Conservation (phyloP, 2,888 invertebrate genomes). For the Trachelus troglodyta region DNA sequence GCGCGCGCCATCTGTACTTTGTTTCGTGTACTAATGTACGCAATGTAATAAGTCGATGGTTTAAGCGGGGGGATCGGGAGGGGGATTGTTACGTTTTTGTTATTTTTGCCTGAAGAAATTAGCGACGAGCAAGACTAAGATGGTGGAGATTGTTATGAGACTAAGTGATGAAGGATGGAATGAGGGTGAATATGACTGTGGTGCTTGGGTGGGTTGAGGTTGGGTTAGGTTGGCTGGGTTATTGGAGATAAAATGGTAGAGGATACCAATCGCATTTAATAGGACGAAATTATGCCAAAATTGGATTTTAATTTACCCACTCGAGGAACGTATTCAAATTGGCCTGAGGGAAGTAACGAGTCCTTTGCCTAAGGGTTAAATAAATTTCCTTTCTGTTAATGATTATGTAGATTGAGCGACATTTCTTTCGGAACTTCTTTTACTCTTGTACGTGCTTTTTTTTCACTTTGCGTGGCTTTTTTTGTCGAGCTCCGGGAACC, state of each 20-base stretch:
- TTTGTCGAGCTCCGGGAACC: not conserved
- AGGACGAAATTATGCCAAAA: constrained; percentile 63
- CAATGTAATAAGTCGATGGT: not conserved
- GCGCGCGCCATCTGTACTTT: not conserved
- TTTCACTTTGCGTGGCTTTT: constrained; percentile 13
- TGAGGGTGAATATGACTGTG: not conserved
- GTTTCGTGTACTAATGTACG: not conserved
- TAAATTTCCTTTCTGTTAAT: constrained; percentile 65
- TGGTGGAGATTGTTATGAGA: not conserved
- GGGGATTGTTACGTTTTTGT: not conserved
- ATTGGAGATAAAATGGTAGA: not conserved
- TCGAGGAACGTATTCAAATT: constrained; percentile 63
- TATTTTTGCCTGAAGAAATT: not conserved
- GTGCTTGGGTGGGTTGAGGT: not conserved
- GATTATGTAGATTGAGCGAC: constrained; percentile 64
- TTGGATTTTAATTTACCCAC: constrained; percentile 64
- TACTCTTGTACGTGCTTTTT: constrained; percentile 18
- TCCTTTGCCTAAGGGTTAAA: constrained; percentile 54
- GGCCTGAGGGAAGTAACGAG: constrained; percentile 56
- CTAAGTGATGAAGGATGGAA: not conserved
- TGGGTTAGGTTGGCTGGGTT: not conserved
- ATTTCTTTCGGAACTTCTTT: constrained; percentile 46
- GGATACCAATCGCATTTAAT: constrained; percentile 59
- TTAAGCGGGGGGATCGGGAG: no score
- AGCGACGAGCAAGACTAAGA: not conserved